Evolutionary conservation across 1,140 invertebrate genomes (phyloP).

Genomic region (Asbolus verrucosus): DNA sequence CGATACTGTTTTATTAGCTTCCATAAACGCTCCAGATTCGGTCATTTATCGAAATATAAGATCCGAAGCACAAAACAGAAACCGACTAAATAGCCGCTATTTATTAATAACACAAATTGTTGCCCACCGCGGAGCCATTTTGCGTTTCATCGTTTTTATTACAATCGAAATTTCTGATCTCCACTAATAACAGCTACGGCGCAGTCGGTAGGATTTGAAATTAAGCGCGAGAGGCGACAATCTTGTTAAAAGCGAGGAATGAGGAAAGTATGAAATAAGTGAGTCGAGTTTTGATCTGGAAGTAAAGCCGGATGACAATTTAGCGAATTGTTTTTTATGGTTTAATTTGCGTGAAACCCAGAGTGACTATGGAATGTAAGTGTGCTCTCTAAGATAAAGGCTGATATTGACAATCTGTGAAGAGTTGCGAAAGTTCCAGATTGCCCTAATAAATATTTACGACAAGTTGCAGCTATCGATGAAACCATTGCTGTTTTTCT

Average conservation of each 20-base stretch:
- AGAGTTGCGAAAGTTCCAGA: neutral
- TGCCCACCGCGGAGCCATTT: neutral
- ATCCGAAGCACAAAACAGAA: slow-evolving; percentile 11
- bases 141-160: neutral
- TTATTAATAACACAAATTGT: slow-evolving; percentile 19
- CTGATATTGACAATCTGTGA: slow-evolving; percentile 14
- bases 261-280: no score
- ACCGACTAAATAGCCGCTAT: slow-evolving; percentile 2
- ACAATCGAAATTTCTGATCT: no score
- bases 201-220: no score
- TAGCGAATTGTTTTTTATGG: slow-evolving; percentile 2
- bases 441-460: slow-evolving; percentile 27
- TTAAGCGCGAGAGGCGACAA: no score
- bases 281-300: no score
- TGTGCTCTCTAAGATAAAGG: neutral
- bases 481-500: slow-evolving; percentile 23
- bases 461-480: slow-evolving; percentile 6
- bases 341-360: neutral
- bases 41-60: slow-evolving; percentile 22
- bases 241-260: no score
- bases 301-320: neutral
- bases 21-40: slow-evolving; percentile 21
- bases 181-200: no score
- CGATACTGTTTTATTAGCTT: slow-evolving; percentile 28
- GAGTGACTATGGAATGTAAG: neutral